Conservation (phyloP, 64 coral and sea anemone species). For the Montipora foliosa region DNA sequence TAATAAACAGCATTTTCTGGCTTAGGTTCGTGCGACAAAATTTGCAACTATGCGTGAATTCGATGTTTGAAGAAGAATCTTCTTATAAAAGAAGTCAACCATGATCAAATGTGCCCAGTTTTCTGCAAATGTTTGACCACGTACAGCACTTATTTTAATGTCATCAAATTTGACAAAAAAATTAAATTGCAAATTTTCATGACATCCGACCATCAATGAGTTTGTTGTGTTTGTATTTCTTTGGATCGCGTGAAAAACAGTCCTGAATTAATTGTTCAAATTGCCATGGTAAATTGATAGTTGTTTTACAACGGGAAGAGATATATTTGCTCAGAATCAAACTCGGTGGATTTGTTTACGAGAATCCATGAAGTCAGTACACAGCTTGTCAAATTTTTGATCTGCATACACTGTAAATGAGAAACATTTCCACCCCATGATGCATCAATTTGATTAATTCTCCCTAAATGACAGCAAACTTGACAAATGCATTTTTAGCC, state of each 20-base stretch:
- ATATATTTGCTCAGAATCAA: neutral
- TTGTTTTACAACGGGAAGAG: neutral
- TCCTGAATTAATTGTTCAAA: neutral
- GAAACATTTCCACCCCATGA: too few relatives aligned
- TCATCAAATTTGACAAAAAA: neutral
- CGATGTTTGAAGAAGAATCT: neutral
- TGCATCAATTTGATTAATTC: too few relatives aligned
- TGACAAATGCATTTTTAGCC: too few relatives aligned
- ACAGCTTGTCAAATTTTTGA: too few relatives aligned
- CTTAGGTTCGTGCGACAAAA: neutral
- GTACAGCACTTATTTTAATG: neutral
- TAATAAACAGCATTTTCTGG: neutral
- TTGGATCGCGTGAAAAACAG: neutral
- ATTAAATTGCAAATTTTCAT: neutral
- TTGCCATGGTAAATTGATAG: neutral
- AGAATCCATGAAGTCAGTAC: too few relatives aligned
- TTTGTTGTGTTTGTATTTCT: neutral
- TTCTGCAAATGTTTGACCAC: too few relatives aligned
- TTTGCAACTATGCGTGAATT: neutral
- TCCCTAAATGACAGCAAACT: too few relatives aligned
- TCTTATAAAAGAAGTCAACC: neutral
- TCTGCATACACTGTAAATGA: too few relatives aligned
- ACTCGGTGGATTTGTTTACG: neutral
- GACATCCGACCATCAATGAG: too few relatives aligned
- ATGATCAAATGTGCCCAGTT: neutral